Evolutionary conservation across 2,888 invertebrate genomes (phyloP), one percentile per base, ranked within the genome.

Genomic region (Acrobasis consociella): DNA sequence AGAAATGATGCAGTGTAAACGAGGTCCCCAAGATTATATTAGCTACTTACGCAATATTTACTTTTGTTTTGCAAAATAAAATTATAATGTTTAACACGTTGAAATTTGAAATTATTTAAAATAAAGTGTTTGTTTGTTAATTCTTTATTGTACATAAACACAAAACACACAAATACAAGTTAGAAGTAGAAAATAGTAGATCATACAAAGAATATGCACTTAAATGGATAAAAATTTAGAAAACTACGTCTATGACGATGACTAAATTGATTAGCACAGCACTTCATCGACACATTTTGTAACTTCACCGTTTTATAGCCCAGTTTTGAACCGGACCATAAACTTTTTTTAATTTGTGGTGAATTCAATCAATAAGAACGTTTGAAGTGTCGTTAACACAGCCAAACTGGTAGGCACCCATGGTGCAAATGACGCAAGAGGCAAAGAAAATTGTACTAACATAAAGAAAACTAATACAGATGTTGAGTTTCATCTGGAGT

Each of bases 291-390:
- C 38, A 53, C 53, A 38, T 53, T 53, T 53, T 37, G 38, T 38
- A 53, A 53, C 38, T 15, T 15, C 15, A 22, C 42, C 16, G 16
- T 58, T 58, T 58, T 58, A 53, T 38, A 58, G 63, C 65, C 67
- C 67, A 72, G 66, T 71, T 72, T 69, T 69, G 74, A 76, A 72
- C 73, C 68, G 64, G 71, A 72, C 67, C 76, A 79, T 83, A 82
- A 83, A 77, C 69, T 74, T 80, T 55, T 31, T 82, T 81, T 83
- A 83, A 85, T 86, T 85, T 85, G 81, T 83, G 76, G 75, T 74
- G 69, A 80, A 82, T 84, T 83, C 80, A 83, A 86, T 86, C 83
- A 85, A 82, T 82, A 78, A 72, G 72, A 81, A 83, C 82, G 82
- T 72, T 70, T 72, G 75, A 80, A 80, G 85, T 84, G 82, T 86